Evolutionary conservation across 1,140 invertebrate species (phyloP), one percentile per base, ranked within the genome.

Genomic region (Drosophila sucinea): DNA sequence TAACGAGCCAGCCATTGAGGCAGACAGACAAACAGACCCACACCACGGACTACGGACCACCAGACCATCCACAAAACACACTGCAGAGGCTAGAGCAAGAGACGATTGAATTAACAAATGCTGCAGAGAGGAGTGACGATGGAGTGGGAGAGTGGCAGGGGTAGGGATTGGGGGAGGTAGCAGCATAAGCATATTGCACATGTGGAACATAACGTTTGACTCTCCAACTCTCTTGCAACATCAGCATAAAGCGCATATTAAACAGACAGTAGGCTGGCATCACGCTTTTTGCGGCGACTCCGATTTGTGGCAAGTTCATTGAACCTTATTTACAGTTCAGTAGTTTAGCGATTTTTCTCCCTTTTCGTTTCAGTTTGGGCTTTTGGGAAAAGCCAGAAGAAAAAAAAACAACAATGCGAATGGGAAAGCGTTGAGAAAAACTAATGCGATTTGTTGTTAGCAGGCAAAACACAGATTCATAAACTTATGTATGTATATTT

Each of bases 341-440:
- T 89, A 89, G 84, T 89, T 89, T 89, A 89, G 77, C 85, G 77
- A 89, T 89, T 89, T 89, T 81, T 83, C 79, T 84, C 72, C 78
- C 66, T 79, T 79, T 56, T 68, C 32, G 58, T 70, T 79, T 77
- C 5, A 10, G 10, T 38, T 57, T 44, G 35, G 27, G 70, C 56
- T 54, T 72, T 83, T 75, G 80, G 73, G 67, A 67, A 66, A 79
- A 72, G 64, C 10, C 63, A 56, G 10, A 58, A 85, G 11, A 35
- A 35, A 4, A 35, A 0, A 33, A 1, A 2, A 35, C 33, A 17
- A 85, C 78, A 85, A 87, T 80, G 70, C 60, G 17, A n/a, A 87
- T 78, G 71, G 75, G 73, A 87, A 87, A 87, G 83, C 77, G 57
- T 58, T 87, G 83, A 63, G 83, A 86, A 89, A 68, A 68, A 79